Evolutionary conservation across 2,113 vertebrate genomes (phyloP).

Genomic region (Orthonyx spaldingii): DNA sequence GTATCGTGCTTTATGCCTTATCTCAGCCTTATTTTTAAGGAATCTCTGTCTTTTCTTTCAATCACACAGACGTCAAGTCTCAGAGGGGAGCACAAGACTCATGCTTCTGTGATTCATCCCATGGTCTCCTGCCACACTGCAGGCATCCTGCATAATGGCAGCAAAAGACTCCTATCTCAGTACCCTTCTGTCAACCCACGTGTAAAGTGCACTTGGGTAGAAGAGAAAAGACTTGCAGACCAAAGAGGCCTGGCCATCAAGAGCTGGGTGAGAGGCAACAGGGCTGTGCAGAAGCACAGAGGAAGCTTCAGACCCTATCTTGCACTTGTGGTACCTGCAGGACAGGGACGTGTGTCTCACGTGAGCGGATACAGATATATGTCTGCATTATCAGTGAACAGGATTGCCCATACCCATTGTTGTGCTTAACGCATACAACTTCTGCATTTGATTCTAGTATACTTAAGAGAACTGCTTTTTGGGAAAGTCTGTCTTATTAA

Average conservation of each 20-base stretch:
- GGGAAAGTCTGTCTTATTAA: not conserved
- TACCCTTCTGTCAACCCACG: not conserved
- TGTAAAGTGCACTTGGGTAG: not conserved
- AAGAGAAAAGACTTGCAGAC: not conserved
- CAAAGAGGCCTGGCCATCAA: not conserved
- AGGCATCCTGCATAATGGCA: not conserved
- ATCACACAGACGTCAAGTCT: not conserved
- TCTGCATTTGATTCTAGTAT: not conserved
- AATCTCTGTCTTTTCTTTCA: not conserved
- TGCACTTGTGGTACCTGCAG: not conserved
- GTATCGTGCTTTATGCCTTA: not conserved
- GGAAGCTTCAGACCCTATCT: not conserved
- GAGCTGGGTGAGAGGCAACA: not conserved
- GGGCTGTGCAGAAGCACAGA: not conserved
- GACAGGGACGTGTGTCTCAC: rapidly evolving
- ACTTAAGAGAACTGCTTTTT: not conserved
- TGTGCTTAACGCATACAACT: not conserved
- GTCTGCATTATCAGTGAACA: not conserved
- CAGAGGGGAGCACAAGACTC: not conserved
- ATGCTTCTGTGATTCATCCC: not conserved
- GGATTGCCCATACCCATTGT: not conserved
- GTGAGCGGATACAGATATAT: not conserved
- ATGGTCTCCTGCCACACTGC: not conserved
- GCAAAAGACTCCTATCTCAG: not conserved
- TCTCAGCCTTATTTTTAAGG: not conserved